Conservation (phyloP, 2,888 invertebrate genomes). For the Dexiosoma caninum region DNA sequence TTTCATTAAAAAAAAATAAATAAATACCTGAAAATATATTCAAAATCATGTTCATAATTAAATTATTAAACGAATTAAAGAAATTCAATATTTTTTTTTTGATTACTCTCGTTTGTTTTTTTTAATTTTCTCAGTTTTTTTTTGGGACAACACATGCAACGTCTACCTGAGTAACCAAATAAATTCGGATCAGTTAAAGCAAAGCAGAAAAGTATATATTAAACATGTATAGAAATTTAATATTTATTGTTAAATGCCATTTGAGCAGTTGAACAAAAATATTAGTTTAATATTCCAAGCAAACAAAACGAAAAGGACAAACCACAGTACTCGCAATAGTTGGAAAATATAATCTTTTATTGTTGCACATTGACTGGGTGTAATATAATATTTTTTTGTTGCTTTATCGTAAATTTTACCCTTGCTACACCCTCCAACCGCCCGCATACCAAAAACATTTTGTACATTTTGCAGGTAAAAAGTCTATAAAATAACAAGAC, state of each 20-base stretch:
- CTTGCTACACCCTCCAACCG: too few species aligned
- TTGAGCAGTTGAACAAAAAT: slow-evolving; percentile 31
- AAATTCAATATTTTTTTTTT: slow-evolving; percentile 23
- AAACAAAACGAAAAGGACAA: neutral
- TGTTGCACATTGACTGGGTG: slow-evolving; percentile 44
- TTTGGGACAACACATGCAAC: neutral
- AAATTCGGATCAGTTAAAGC: neutral
- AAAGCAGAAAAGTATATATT: neutral
- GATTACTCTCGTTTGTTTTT: neutral
- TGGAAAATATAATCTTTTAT: slow-evolving; percentile 52
- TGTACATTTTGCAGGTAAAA: slow-evolving; percentile 12
- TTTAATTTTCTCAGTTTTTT: slow-evolving; percentile 1
- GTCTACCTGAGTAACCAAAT: slow-evolving; percentile 1
- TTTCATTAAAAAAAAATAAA: too few species aligned
- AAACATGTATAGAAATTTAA: slow-evolving; percentile 43
- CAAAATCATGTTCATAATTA: too few species aligned
- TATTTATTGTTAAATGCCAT: slow-evolving; percentile 45
- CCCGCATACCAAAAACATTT: neutral
- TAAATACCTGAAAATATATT: too few species aligned
- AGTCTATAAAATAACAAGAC: slow-evolving; percentile 1
- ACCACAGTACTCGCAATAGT: slow-evolving; percentile 6
- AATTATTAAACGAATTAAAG: neutral
- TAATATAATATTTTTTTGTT: slow-evolving; percentile 47
- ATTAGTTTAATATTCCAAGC: slow-evolving; percentile 38
- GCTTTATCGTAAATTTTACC: neutral